A percentile compares a stretch with the other conserved stretches of the same genome.
Conservation (phyloP, 2,888 invertebrate species). For the Hyposoter didymator region DNA sequence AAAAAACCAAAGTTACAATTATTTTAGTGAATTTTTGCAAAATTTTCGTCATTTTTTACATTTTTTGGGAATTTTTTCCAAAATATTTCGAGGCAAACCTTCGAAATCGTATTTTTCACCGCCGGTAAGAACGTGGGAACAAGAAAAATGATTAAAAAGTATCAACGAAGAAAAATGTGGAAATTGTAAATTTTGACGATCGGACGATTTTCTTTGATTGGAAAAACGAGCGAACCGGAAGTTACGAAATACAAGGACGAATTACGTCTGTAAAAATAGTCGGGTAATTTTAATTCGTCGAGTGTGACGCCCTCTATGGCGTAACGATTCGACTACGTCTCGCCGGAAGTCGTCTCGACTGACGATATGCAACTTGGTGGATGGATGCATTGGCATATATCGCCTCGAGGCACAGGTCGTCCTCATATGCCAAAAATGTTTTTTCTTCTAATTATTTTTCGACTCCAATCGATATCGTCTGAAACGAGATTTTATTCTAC, state of each 20-base stretch:
- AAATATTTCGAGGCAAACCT: no score
- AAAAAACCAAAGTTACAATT: no score
- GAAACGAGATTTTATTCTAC: conserved; percentile 38
- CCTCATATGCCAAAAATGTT: conserved; percentile 39
- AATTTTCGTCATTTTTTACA: no score
- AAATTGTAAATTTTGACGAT: no score
- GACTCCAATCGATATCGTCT: conserved; percentile 55
- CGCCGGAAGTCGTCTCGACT: conserved; percentile 34
- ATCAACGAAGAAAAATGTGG: neutral
- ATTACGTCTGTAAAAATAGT: neutral
- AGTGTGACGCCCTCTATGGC: conserved; percentile 21
- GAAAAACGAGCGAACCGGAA: neutral
- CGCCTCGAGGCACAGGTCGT: conserved; percentile 24
- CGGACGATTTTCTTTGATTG: neutral
- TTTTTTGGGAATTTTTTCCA: no score
- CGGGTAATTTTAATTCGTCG: neutral
- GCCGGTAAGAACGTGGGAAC: no score
- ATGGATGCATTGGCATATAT: neutral
- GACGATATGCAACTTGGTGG: conserved; percentile 1
- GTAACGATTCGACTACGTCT: conserved; percentile 30
- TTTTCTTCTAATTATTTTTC: conserved; percentile 29
- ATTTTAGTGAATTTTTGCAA: no score
- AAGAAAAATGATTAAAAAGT: no score
- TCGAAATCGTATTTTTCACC: no score
- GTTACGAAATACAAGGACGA: neutral